Evolutionary conservation across 2,113 vertebrate genomes (phyloP).

Genomic region (Leucopsar rothschildi): DNA sequence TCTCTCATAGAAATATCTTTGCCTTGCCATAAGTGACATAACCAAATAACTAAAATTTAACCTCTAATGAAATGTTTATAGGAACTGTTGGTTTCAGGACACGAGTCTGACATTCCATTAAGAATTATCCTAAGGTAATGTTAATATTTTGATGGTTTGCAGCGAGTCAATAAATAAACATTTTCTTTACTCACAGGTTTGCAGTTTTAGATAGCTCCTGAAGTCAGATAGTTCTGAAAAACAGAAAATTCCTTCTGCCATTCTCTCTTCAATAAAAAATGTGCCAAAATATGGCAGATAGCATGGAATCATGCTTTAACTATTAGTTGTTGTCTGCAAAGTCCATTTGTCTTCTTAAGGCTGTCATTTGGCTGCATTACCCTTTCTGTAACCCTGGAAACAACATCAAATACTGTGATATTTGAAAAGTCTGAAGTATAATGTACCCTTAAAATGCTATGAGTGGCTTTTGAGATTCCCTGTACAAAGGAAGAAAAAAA

Average conservation of each 20-base stretch:
- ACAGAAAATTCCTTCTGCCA: not conserved
- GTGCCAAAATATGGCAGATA: not conserved
- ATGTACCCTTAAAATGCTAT: not conserved
- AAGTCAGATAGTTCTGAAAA: not conserved
- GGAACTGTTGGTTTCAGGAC: not conserved
- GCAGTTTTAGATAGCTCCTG: not conserved
- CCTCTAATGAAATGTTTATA: not conserved
- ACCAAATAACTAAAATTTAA: not conserved
- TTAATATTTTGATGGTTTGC: not conserved
- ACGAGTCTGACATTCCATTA: not conserved
- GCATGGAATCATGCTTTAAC: not conserved
- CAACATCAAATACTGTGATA: not conserved
- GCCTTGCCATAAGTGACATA: not conserved
- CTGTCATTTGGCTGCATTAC: not conserved
- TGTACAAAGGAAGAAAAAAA: not conserved
- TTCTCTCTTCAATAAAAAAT: not conserved
- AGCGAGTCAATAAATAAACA: not conserved
- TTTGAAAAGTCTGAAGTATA: not conserved
- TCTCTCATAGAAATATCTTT: not conserved
- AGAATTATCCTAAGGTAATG: not conserved
- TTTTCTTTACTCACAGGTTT: not conserved
- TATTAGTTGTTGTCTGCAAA: not conserved
- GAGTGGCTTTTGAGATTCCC: not conserved
- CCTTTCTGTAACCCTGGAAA: conserved; percentile 28
- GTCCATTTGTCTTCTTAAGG: conserved; percentile 24